Conservation (phyloP, 2,888 invertebrate species). For the Nymphalis c-album region DNA sequence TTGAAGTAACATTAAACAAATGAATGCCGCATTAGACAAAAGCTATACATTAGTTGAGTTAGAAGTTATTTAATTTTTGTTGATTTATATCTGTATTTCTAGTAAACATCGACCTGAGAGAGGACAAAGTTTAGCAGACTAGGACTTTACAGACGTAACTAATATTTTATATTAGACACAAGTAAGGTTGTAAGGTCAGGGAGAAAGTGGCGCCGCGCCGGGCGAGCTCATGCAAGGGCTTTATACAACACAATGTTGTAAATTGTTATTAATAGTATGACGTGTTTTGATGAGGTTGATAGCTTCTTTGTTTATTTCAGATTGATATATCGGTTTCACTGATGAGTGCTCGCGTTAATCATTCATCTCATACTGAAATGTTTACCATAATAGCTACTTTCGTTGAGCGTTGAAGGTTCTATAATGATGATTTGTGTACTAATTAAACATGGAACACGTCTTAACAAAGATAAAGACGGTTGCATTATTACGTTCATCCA, state of each 20-base stretch:
- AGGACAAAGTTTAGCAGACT: constrained; percentile 11
- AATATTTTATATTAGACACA: constrained; percentile 34
- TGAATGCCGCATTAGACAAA: neutral
- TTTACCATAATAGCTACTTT: constrained; percentile 2
- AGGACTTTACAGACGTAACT: constrained; percentile 22
- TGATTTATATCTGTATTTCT: too few species aligned
- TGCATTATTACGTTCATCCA: too few species aligned
- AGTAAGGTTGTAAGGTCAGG: constrained; percentile 33
- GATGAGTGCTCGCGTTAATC: neutral
- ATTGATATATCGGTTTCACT: constrained; percentile 24
- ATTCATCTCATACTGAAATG: neutral
- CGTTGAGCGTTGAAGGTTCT: neutral
- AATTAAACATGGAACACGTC: constrained; percentile 2
- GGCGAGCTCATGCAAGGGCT: constrained; percentile 25
- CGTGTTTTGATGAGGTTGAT: constrained; percentile 20
- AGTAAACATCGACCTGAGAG: constrained; percentile 19
- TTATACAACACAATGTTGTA: constrained; percentile 33
- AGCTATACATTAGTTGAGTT: neutral
- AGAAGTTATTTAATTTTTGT: too few species aligned
- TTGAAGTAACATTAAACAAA: neutral
- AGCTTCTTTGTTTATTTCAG: constrained; percentile 26
- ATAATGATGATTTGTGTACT: constrained; percentile 13
- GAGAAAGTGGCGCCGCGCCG: constrained; percentile 36
- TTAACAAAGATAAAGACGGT: too few species aligned
- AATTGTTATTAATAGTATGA: constrained; percentile 36